Evolutionary conservation across 2,888 invertebrate genomes (phyloP).

Genomic region (Steinernema hermaphroditum): DNA sequence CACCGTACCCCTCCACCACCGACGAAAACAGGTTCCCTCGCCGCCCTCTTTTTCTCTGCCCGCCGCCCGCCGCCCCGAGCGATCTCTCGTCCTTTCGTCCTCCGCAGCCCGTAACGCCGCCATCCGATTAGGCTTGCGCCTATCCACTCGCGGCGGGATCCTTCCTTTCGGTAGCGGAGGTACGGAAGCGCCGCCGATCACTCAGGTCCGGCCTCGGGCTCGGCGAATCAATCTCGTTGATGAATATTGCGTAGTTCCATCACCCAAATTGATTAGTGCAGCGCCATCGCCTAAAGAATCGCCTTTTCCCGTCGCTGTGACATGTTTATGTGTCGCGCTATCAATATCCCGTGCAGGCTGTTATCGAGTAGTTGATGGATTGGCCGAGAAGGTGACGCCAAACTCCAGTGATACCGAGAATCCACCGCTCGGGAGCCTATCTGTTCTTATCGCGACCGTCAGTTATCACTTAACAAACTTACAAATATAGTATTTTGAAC

Average conservation of each 20-base stretch:
- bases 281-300: slow-evolving; percentile 19
- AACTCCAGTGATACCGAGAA: too few relatives aligned
- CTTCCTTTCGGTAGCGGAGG: slow-evolving; percentile 4
- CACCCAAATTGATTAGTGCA: slow-evolving; percentile 29
- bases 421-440: too few relatives aligned
- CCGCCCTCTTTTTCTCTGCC: slow-evolving; percentile 30
- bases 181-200: slow-evolving; percentile 11
- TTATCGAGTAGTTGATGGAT: too few relatives aligned
- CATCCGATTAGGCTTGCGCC: slow-evolving; percentile 25
- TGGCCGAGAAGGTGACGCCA: too few relatives aligned
- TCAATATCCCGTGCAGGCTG: slow-evolving; percentile 19
- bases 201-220: background rate
- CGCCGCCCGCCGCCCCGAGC: slow-evolving; percentile 13
- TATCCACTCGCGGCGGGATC: background rate
- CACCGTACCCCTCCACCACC: slow-evolving; percentile 10
- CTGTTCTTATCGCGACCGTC: too few relatives aligned
- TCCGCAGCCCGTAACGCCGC: background rate
- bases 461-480: too few relatives aligned
- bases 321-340: slow-evolving; percentile 29
- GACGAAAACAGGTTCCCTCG: slow-evolving; percentile 28
- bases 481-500: too few relatives aligned
- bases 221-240: slow-evolving; percentile 30
- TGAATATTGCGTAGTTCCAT: slow-evolving; percentile 22
- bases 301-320: slow-evolving; percentile 13
- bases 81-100: slow-evolving; percentile 24